Percentiles rank a stretch among this genome's conserved stretches.
These are phyloP conservation scores for Aphis gossypii DNA, from an alignment of 1,140 invertebrate species.

Conservation along the genomic window DNA sequence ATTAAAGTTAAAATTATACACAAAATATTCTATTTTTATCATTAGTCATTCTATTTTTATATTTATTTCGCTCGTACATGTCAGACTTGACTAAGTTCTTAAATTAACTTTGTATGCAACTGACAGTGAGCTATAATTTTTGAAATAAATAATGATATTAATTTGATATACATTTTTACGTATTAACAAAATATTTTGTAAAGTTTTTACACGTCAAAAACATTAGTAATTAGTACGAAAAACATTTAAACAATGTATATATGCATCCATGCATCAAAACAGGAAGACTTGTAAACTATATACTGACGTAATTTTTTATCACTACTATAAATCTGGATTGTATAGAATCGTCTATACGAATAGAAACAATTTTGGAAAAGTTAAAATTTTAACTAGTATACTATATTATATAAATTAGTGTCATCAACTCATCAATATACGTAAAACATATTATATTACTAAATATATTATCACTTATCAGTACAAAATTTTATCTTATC, in stretches of 20 bases:
- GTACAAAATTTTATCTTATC: not conserved
- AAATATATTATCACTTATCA: not conserved
- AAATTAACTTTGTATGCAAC: constrained; percentile 7
- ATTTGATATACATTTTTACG: not conserved
- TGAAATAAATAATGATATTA: not conserved
- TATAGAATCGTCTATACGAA: not conserved
- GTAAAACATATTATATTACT: not conserved
- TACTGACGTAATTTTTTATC: not conserved
- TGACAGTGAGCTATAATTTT: constrained; percentile 16
- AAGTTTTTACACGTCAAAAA: constrained; percentile 45
- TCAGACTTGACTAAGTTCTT: not conserved
- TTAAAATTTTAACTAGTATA: not conserved
- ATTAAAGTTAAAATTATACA: not conserved
- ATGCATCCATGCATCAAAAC: not conserved
- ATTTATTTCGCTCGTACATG: not conserved
- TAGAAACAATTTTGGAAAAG: not conserved
- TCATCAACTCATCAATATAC: not conserved
- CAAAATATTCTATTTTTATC: not conserved
- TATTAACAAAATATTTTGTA: constrained; percentile 1
- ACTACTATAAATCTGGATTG: not conserved
- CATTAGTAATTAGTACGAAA: not conserved
- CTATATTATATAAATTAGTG: not conserved
- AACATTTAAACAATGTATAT: not conserved
- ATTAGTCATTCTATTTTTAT: not conserved
- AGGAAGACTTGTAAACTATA: not conserved